A percentile compares a stretch with the other conserved stretches of the same genome.
Evolutionary conservation across 2,888 invertebrate species (phyloP).

Genomic region (Conchocele bisecta): DNA sequence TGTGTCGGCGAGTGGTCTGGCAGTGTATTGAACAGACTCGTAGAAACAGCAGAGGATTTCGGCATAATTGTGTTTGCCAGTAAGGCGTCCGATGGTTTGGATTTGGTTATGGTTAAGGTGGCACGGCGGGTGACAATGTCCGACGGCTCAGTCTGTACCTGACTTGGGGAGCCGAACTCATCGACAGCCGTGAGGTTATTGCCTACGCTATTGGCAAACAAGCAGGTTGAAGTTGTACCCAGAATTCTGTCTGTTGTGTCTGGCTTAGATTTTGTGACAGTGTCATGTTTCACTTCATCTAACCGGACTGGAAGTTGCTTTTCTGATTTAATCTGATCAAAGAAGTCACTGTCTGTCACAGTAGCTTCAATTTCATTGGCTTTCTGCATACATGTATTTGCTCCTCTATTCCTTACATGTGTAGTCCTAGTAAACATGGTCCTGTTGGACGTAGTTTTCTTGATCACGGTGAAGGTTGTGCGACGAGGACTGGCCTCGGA

Average conservation of each 20-base stretch:
- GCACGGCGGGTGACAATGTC: slow-evolving; percentile 51
- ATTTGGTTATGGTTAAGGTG: slow-evolving; percentile 69
- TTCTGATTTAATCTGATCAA: no score
- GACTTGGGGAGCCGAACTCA: slow-evolving; percentile 27
- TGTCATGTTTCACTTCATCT: neutral
- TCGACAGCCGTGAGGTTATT: slow-evolving; percentile 27
- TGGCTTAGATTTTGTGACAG: neutral
- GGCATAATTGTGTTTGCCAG: slow-evolving; percentile 34
- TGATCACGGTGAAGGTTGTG: slow-evolving; percentile 66
- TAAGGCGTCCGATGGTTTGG: slow-evolving; percentile 68
- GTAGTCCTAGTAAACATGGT: no score
- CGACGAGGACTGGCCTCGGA: slow-evolving; percentile 66
- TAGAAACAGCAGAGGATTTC: slow-evolving; percentile 1
- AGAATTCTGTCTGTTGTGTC: neutral
- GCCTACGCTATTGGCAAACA: slow-evolving; percentile 43
- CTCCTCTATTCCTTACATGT: no score
- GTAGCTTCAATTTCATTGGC: no score
- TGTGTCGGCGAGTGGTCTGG: no score
- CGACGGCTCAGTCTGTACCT: slow-evolving; percentile 31
- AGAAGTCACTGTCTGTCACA: no score
- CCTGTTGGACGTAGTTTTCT: no score
- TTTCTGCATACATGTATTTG: no score
- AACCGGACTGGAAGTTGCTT: no score
- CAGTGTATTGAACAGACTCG: slow-evolving; percentile 26
- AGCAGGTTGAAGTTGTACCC: neutral